These are phyloP conservation scores for Scaptodrosophila latifasciaeformis DNA, from an alignment of 2,888 invertebrate species.

Conservation along the genomic window DNA sequence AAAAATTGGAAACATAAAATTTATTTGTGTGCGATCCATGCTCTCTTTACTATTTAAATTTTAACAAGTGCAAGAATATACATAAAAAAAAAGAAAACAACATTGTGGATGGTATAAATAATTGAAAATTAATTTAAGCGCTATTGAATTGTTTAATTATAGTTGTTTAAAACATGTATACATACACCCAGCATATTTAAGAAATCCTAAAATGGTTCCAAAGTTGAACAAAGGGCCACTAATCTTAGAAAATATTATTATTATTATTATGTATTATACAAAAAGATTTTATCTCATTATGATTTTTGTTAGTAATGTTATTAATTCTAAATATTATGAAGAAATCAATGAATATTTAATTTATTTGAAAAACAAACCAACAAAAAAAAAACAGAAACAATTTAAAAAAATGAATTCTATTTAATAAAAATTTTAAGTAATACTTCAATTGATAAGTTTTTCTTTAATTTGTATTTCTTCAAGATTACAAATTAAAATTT, in stretches of 20 bases:
- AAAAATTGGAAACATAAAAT: constrained; percentile 18
- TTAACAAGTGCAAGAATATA: constrained; percentile 40
- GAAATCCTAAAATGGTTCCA: constrained; percentile 43
- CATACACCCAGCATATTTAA: constrained; percentile 15
- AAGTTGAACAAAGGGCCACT: constrained; percentile 39
- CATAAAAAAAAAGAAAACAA: constrained; percentile 26
- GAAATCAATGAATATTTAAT: constrained; percentile 9
- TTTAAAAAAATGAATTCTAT: constrained; percentile 34
- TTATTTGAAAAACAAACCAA: constrained; percentile 8
- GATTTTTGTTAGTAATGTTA: constrained; percentile 73
- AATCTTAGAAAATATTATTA: constrained; percentile 58
- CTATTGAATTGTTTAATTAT: constrained; percentile 41
- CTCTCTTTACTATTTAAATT: constrained; percentile 69
- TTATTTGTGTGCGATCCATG: constrained; percentile 40
- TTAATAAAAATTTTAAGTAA: constrained; percentile 54
- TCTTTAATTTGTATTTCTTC: background rate
- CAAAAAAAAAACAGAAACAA: too few species aligned
- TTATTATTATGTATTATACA: constrained; percentile 52
- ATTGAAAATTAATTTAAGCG: constrained; percentile 36
- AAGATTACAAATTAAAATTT: too few species aligned
- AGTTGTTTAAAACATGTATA: constrained; percentile 47
- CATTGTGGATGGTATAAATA: constrained; percentile 39
- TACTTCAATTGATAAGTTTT: constrained; percentile 9
- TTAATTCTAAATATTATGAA: constrained; percentile 55
- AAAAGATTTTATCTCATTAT: constrained; percentile 41